Percentiles rank a stretch among this genome's conserved stretches.
Conservation (phyloP, 2,888 invertebrate genomes). For the Quadroppia sp. region DNA sequence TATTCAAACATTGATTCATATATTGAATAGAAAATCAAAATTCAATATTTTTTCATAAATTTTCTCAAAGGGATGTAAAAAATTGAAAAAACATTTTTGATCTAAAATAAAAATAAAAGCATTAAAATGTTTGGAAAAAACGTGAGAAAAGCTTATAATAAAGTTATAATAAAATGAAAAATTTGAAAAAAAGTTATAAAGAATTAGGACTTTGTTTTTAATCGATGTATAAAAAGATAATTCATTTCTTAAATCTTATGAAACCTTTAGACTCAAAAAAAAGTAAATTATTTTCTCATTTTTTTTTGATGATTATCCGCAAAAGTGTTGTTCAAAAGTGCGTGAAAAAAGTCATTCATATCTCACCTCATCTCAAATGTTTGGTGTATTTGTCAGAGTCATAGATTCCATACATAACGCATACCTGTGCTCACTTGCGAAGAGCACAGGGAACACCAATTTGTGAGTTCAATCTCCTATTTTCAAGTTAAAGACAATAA, state of each 20-base stretch:
- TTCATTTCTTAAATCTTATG: neutral
- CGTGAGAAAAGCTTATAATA: conserved; percentile 2
- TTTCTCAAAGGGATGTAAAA: neutral
- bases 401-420: neutral
- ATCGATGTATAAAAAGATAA: neutral
- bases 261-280: neutral
- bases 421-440: neutral
- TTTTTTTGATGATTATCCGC: no score
- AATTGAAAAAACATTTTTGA: neutral
- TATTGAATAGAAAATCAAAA: conserved; percentile 15
- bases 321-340: conserved; percentile 22
- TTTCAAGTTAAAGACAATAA: conserved; percentile 7
- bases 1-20: no score
- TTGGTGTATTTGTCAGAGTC: conserved; percentile 32
- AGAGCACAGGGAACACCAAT: conserved; percentile 19
- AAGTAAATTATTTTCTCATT: neutral
- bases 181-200: neutral
- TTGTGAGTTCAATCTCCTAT: conserved; percentile 32
- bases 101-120: conserved; percentile 9
- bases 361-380: neutral
- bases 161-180: neutral
- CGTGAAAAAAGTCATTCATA: conserved; percentile 15
- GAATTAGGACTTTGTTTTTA: neutral
- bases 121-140: neutral
- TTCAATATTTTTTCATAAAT: neutral